These are phyloP conservation scores for Danio kyathit DNA, from an alignment of 2,797 vertebrate genomes.

Conservation along the genomic window DNA sequence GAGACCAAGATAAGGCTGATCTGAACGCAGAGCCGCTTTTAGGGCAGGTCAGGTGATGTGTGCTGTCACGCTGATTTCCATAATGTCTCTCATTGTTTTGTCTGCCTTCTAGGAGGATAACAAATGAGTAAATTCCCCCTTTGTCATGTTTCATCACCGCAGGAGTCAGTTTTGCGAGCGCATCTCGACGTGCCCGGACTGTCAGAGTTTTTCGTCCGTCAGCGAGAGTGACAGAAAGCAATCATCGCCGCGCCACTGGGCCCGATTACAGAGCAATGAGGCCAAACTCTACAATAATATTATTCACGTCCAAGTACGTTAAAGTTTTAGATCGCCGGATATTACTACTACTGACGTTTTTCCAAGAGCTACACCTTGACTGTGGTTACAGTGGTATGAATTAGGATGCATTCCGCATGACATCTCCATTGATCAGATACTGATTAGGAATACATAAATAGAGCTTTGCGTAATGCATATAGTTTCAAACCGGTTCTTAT, in stretches of 20 bases:
- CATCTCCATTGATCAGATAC: too few relatives aligned
- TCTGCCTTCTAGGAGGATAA: constrained; percentile 61
- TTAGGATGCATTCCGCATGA: too few relatives aligned
- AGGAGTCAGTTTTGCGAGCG: constrained; percentile 53
- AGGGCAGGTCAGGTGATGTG: constrained; percentile 39
- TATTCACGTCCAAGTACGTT: not conserved
- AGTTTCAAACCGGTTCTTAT: too few relatives aligned
- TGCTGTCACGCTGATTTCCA: constrained; percentile 58
- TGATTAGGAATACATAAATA: too few relatives aligned
- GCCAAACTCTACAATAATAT: constrained; percentile 18
- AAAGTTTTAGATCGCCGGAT: not conserved
- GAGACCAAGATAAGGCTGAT: constrained; percentile 42
- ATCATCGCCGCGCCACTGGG: constrained; percentile 40
- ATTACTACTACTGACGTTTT: not conserved
- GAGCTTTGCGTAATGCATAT: too few relatives aligned
- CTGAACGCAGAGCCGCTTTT: not conserved
- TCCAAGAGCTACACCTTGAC: not conserved
- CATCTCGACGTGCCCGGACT: constrained; percentile 56
- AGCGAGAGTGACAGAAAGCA: constrained; percentile 56
- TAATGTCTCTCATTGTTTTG: constrained; percentile 66
- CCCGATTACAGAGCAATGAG: constrained; percentile 29
- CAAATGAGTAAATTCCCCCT: constrained; percentile 67
- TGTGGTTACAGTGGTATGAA: not conserved
- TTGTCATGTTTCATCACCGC: constrained; percentile 70
- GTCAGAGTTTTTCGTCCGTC: constrained; percentile 45